Base-by-base conservation (phyloP, 2,888 invertebrate species). In the Syritta pipiens region DNA sequence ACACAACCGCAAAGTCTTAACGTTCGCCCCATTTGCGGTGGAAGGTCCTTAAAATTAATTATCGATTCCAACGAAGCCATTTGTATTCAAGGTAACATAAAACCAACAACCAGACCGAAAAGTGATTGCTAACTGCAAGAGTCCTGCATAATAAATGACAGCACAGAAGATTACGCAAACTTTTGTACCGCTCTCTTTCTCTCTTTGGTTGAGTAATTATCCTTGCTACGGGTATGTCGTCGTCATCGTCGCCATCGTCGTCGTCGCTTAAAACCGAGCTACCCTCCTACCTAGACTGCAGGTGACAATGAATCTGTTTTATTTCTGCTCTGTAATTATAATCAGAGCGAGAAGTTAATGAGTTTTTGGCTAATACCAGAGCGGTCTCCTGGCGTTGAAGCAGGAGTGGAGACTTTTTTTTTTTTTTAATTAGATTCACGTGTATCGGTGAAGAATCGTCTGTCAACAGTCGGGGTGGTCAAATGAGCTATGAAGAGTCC, bases 311-410 rank as follows among this genome's bases (percentile, higher is more conserved):
- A 71, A 51, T 57, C 59, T 40, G 44, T 26, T 42, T 24, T 37
- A 7, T 12, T 40, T 26, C 65, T 67, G 26, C 48, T 24, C 42
- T 72, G 65, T 79, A 67, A 79, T 79, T 60, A 67, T 67, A 79
- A 72, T 55, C 77, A 60, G 59, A 72, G 53, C 65, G 53, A 32
- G 67, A 72, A 60, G 65, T 79, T 79, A 79, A 79, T 79, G 77
- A 72, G 77, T 72, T 79, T 72, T 67, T 42, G 40, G 77, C 53
- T 53, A 30, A 44, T 19, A n/a, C 1, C 20, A 12, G 24, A 12
- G 55, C 37, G 17, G 37, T 17, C 2, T 35, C 35, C 35, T 12
- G 12, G 32, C 10, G 10, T 10, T 32, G n/a, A 3, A 2, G 9
- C 12, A 6, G 35, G 5, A 12, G 12, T 14, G 7, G n/a, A 7